Conservation (phyloP, 2,113 vertebrate genomes). For the Mirounga angustirostris region DNA sequence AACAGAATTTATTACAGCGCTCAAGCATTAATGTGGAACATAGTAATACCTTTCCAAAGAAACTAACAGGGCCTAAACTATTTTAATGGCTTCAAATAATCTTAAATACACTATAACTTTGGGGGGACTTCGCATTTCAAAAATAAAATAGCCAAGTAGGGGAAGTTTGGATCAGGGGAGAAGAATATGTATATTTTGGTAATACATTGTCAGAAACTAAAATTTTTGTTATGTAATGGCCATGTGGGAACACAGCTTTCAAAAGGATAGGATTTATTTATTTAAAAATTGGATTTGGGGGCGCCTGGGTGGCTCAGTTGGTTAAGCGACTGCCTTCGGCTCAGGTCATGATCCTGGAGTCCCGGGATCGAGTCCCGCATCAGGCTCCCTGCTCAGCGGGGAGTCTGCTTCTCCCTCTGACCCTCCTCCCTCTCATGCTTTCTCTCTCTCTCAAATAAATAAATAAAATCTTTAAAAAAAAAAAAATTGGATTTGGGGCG, state of each 20-base stretch:
- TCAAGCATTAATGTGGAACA: not conserved
- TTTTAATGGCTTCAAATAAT: conserved; percentile 57
- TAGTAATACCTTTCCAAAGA: conserved; percentile 52
- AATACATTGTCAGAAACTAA: not conserved
- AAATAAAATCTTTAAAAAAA: too few relatives aligned
- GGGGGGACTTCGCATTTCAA: not conserved
- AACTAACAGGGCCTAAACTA: not conserved
- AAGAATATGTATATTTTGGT: conserved; percentile 13
- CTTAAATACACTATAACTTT: conserved; percentile 46
- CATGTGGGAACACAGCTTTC: not conserved
- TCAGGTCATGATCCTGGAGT: not conserved
- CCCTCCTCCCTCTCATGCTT: too few relatives aligned
- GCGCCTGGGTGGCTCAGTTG: not conserved
- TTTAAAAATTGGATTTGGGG: not conserved
- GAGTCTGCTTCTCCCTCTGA: too few relatives aligned
- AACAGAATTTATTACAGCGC: conserved; percentile 40
- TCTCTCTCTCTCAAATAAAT: too few relatives aligned
- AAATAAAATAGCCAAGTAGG: not conserved
- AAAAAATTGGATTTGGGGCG: too few relatives aligned
- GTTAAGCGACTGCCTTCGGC: too few relatives aligned
- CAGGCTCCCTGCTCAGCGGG: too few relatives aligned
- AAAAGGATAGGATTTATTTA: not conserved
- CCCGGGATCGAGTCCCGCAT: too few relatives aligned
- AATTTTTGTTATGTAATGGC: not conserved
- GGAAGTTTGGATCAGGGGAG: not conserved